Evolutionary conservation across 2,888 invertebrate species (phyloP).

Genomic region (Acrobasis repandana): DNA sequence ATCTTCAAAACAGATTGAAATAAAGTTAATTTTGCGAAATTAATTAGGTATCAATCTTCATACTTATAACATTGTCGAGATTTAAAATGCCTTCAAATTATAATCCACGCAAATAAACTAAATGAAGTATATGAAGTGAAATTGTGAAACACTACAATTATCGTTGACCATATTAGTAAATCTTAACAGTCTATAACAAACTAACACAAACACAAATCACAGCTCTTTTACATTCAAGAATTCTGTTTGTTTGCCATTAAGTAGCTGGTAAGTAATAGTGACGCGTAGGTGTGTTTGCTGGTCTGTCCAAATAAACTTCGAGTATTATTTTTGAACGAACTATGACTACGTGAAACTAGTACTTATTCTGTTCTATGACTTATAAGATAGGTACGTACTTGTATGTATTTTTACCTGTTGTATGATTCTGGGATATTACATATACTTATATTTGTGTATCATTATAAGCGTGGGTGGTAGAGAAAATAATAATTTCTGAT

Average conservation of each 20-base stretch:
- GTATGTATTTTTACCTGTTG: too few species aligned
- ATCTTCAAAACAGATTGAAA: neutral
- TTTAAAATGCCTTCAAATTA: neutral
- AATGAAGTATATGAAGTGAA: neutral
- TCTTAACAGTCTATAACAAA: conserved; percentile 3
- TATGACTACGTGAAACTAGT: too few species aligned
- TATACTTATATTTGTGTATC: too few species aligned
- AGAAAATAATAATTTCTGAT: too few species aligned
- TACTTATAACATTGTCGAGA: neutral
- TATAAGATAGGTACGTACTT: too few species aligned
- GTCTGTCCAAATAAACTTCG: conserved; percentile 32
- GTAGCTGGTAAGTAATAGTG: conserved; percentile 48
- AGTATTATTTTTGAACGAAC: conserved; percentile 36
- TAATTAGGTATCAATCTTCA: neutral
- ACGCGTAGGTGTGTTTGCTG: conserved; percentile 44
- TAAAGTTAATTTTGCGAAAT: neutral
- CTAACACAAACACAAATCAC: conserved; percentile 4
- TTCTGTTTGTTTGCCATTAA: conserved; percentile 47
- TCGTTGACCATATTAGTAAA: neutral
- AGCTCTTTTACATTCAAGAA: conserved; percentile 39
- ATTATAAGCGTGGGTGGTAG: too few species aligned
- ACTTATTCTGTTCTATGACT: too few species aligned
- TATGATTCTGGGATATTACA: too few species aligned
- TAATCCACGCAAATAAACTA: too few species aligned
- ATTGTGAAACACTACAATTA: neutral